A percentile compares a stretch with the other conserved stretches of the same genome.
Conservation (phyloP, 2,888 invertebrate species). For the Hyles lineata region DNA sequence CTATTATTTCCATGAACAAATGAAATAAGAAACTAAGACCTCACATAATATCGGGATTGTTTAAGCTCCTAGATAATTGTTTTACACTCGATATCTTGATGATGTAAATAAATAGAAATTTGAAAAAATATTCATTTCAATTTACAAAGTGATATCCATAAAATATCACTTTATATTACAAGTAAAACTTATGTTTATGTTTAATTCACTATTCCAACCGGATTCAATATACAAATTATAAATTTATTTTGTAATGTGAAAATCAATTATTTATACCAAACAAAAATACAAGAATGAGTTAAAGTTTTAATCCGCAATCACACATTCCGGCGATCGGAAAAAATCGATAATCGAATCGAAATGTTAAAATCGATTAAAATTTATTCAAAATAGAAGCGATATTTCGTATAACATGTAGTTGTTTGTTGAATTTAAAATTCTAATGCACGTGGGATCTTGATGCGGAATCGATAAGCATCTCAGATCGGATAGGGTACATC, state of each 20-base stretch:
- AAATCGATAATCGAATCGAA: not conserved
- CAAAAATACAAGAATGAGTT: not conserved
- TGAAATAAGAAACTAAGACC: too few species aligned
- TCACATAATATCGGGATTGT: too few species aligned
- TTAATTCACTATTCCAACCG: not conserved
- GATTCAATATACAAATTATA: not conserved
- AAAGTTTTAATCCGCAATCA: conserved; percentile 13
- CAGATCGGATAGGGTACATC: conserved; percentile 42
- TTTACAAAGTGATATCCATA: not conserved
- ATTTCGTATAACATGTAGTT: conserved; percentile 15
- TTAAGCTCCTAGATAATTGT: too few species aligned
- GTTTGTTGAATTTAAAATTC: conserved; percentile 51
- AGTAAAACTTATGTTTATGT: too few species aligned
- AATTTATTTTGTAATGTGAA: not conserved
- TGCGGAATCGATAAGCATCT: conserved; percentile 45
- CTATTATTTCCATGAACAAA: too few species aligned
- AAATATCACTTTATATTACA: not conserved
- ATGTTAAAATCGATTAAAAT: conserved; percentile 22
- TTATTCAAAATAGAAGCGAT: conserved; percentile 23
- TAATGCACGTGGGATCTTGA: conserved; percentile 56
- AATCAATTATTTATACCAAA: not conserved
- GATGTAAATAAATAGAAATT: too few species aligned
- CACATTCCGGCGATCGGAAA: not conserved
- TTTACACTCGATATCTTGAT: too few species aligned
- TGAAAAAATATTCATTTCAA: not conserved